Evolutionary conservation across 1,140 invertebrate species (phyloP).

Genomic region (Aethina tumida): DNA sequence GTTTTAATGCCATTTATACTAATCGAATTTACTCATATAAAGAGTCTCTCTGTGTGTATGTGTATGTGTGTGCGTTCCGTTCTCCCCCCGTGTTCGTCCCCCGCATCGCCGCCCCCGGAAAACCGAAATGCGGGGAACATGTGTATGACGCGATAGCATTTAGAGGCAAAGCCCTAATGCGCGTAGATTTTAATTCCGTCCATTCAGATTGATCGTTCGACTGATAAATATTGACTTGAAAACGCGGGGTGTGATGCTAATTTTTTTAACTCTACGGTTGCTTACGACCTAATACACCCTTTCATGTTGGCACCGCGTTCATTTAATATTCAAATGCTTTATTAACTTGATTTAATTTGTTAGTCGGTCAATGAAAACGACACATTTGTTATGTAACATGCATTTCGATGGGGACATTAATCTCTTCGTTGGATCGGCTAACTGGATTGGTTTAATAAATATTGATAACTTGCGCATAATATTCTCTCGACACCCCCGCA

Average conservation of each 20-base stretch:
- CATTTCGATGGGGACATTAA: too few species aligned
- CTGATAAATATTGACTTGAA: slow-evolving; percentile 31
- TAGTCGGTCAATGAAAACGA: too few species aligned
- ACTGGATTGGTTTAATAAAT: too few species aligned
- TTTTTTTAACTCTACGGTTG: too few species aligned
- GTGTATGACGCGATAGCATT: slow-evolving; percentile 28
- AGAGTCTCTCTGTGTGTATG: slow-evolving; percentile 14
- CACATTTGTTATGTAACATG: too few species aligned
- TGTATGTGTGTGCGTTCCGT: slow-evolving; percentile 2
- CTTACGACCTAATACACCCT: too few species aligned
- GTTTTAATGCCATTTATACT: slow-evolving; percentile 35
- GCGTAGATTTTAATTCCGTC: slow-evolving; percentile 28
- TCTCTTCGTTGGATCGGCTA: too few species aligned
- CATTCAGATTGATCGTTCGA: slow-evolving; percentile 31
- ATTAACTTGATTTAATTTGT: too few species aligned
- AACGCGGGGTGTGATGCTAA: slow-evolving; percentile 18
- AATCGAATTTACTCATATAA: slow-evolving; percentile 33
- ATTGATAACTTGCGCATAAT: too few species aligned
- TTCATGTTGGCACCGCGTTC: too few species aligned
- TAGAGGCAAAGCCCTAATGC: slow-evolving; percentile 23
- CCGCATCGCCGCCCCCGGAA: slow-evolving; percentile 8
- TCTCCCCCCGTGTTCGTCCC: slow-evolving; percentile 3
- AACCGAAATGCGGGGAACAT: slow-evolving; percentile 15
- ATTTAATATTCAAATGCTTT: too few species aligned
- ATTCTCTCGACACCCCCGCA: too few species aligned